Evolutionary conservation across 2,113 vertebrate genomes (phyloP).

Genomic region (Oreochromis tanganicae): DNA sequence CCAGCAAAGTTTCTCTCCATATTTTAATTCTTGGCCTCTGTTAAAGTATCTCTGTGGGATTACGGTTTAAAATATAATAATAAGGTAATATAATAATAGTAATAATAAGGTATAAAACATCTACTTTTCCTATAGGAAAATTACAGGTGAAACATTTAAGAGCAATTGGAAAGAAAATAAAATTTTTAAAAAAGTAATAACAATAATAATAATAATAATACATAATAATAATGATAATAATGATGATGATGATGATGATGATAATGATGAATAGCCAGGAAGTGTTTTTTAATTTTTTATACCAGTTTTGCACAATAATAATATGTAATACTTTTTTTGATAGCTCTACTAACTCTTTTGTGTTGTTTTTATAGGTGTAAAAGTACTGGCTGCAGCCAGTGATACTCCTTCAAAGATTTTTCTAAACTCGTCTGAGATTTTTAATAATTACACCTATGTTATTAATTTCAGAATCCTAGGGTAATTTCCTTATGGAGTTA

Average conservation of each 20-base stretch:
- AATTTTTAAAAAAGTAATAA: not conserved
- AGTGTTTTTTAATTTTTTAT: not conserved
- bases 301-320: not conserved
- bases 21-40: not conserved
- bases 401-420: not conserved
- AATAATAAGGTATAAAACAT: not conserved
- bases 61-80: not conserved
- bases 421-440: rapidly evolving
- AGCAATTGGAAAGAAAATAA: not conserved
- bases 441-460: not conserved
- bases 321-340: not conserved
- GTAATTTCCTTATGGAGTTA: not conserved
- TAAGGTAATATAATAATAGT: not conserved
- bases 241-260: not conserved
- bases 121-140: not conserved
- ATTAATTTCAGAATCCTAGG: not conserved
- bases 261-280: not conserved
- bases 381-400: not conserved
- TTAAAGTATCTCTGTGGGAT: not conserved
- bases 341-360: not conserved
- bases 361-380: not conserved
- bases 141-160: not conserved
- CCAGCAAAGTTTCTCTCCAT: not conserved
- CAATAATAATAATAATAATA: not conserved
- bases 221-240: not conserved